Evolutionary conservation across 2,888 invertebrate genomes (phyloP).

Genomic region (Tinea pellionella): DNA sequence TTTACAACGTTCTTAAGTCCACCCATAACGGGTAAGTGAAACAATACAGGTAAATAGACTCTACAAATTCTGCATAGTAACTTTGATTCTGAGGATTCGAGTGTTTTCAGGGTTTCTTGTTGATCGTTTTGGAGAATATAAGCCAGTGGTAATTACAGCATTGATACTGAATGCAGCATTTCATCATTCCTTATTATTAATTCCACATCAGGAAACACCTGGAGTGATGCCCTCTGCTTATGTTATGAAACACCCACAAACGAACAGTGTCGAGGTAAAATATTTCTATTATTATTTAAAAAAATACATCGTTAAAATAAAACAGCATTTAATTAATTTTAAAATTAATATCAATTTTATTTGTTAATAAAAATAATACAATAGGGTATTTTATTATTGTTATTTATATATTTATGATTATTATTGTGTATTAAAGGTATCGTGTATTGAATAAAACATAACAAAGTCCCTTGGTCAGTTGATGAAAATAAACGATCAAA

Average conservation of each 20-base stretch:
- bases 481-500: conserved; percentile 24
- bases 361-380: too few species aligned
- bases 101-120: conserved; percentile 76
- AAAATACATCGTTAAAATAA: too few species aligned
- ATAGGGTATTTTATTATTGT: too few species aligned
- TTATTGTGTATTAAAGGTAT: too few species aligned
- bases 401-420: background rate
- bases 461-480: conserved; percentile 14
- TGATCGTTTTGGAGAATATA: conserved; percentile 89
- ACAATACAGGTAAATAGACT: too few species aligned
- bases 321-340: too few species aligned
- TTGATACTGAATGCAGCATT: conserved; percentile 81
- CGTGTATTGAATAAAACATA: background rate
- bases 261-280: conserved; percentile 76
- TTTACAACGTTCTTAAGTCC: conserved; percentile 88
- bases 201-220: conserved; percentile 83
- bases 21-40: conserved; percentile 78
- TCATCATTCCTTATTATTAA: conserved; percentile 82
- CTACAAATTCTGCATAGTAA: too few species aligned
- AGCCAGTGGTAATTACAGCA: conserved; percentile 82
- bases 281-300: too few species aligned
- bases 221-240: conserved; percentile 80
- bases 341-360: too few species aligned
- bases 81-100: too few species aligned
- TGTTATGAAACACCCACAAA: conserved; percentile 79